These are phyloP conservation scores for Lasioglossum calceatum DNA, from an alignment of 2,888 invertebrate genomes.

Conservation along the genomic window DNA sequence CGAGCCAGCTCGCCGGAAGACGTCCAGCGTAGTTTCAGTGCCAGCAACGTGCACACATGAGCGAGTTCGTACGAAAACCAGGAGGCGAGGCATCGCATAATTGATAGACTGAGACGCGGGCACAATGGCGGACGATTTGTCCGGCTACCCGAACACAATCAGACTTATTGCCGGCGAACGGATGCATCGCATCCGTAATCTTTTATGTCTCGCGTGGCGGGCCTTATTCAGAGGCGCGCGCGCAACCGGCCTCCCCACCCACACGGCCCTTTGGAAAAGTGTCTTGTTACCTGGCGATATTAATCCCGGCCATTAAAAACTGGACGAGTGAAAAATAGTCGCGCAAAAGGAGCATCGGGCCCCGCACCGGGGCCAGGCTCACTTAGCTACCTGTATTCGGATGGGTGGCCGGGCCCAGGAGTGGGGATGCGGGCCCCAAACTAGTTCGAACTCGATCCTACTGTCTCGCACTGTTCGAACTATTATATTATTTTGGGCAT, in stretches of 20 bases:
- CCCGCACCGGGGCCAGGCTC: constrained; percentile 37
- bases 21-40: neutral
- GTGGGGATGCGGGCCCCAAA: neutral
- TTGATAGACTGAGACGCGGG: constrained; percentile 83
- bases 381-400: constrained; percentile 73
- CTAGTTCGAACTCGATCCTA: neutral
- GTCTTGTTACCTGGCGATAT: constrained; percentile 84
- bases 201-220: constrained; percentile 78
- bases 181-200: constrained; percentile 83
- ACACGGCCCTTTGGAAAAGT: constrained; percentile 76
- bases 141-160: constrained; percentile 82
- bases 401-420: constrained; percentile 18
- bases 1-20: neutral
- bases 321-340: constrained; percentile 83
- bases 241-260: constrained; percentile 60
- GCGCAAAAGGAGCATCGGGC: constrained; percentile 74
- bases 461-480: neutral
- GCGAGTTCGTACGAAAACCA: constrained; percentile 42
- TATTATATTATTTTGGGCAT: neutral
- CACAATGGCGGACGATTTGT: constrained; percentile 83
- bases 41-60: neutral
- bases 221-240: constrained; percentile 26
- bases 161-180: constrained; percentile 83
- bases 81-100: constrained; percentile 72
- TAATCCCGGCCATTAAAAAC: constrained; percentile 84